phyloP scores from a whole-genome alignment of 2,888 invertebrate genomes.

The Tridacna gigas region DNA sequence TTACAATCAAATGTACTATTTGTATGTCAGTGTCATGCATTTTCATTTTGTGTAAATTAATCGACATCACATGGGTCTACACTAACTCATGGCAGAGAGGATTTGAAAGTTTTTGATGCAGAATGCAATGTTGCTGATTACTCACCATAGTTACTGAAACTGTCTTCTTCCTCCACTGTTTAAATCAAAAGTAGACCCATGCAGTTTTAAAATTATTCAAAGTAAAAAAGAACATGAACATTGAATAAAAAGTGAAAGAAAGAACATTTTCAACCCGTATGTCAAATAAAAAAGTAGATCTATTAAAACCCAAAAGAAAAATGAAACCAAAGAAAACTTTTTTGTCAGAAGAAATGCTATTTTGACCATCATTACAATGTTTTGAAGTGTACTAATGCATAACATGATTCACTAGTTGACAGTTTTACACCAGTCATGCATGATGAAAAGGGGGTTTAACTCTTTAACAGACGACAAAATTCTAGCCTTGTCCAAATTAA shows the following conservation, averaged over 20 bases:
- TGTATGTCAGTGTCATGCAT: background rate
- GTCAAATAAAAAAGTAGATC: no score
- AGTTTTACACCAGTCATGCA: no score
- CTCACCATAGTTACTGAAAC: constrained; percentile 13
- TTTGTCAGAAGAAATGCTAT: no score
- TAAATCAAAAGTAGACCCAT: constrained; percentile 23
- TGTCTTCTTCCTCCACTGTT: constrained; percentile 19
- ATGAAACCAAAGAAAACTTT: no score
- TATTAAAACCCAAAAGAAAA: no score
- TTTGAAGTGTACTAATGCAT: no score
- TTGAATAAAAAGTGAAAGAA: background rate
- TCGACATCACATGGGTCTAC: constrained; percentile 10
- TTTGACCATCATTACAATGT: no score
- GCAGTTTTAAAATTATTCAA: constrained; percentile 2
- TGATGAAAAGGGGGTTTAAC: no score
- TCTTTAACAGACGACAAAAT: no score
- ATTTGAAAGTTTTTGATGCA: constrained; percentile 19
- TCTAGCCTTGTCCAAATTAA: no score
- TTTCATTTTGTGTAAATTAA: constrained; percentile 7
- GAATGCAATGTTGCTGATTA: constrained; percentile 3
- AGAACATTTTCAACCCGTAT: background rate
- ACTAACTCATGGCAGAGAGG: constrained; percentile 2
- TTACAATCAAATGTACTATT: no score
- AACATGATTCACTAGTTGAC: no score
- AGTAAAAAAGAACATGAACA: background rate